Conservation (phyloP, 2,888 invertebrate species). For the Chalcosyrphus nemorum region DNA sequence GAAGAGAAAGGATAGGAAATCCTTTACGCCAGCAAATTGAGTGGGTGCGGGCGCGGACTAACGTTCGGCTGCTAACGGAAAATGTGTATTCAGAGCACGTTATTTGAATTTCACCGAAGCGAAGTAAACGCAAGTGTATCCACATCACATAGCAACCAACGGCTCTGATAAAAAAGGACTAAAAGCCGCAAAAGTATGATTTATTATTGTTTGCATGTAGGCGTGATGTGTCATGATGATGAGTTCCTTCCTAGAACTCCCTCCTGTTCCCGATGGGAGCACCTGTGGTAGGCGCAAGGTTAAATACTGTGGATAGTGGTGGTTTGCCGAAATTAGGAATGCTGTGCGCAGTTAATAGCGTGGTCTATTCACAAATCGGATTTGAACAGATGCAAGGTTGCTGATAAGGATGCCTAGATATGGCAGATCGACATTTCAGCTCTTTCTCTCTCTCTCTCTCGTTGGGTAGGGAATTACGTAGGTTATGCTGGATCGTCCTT, state of each 20-base stretch:
- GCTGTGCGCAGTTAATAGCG: neutral
- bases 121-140: slow-evolving; percentile 33
- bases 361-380: slow-evolving; percentile 14
- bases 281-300: neutral
- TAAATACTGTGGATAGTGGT: slow-evolving; percentile 3
- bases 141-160: slow-evolving; percentile 28
- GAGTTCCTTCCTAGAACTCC: neutral
- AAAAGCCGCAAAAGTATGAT: slow-evolving; percentile 50
- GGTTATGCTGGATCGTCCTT: neutral
- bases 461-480: neutral
- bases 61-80: neutral
- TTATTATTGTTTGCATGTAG: slow-evolving; percentile 54
- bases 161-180: slow-evolving; percentile 54
- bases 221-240: slow-evolving; percentile 34
- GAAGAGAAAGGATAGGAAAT: neutral
- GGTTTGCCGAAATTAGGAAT: slow-evolving; percentile 7
- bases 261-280: neutral
- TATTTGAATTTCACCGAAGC: slow-evolving; percentile 22
- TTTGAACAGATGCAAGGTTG: slow-evolving; percentile 26
- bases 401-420: slow-evolving; percentile 10
- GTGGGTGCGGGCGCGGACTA: slow-evolving; percentile 6
- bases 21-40: slow-evolving; percentile 12
- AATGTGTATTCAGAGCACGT: slow-evolving; percentile 51
- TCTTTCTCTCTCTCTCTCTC: too few relatives aligned
- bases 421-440: neutral